Evolutionary conservation across 2,888 invertebrate genomes (phyloP).

Genomic region (Salticus scenicus): DNA sequence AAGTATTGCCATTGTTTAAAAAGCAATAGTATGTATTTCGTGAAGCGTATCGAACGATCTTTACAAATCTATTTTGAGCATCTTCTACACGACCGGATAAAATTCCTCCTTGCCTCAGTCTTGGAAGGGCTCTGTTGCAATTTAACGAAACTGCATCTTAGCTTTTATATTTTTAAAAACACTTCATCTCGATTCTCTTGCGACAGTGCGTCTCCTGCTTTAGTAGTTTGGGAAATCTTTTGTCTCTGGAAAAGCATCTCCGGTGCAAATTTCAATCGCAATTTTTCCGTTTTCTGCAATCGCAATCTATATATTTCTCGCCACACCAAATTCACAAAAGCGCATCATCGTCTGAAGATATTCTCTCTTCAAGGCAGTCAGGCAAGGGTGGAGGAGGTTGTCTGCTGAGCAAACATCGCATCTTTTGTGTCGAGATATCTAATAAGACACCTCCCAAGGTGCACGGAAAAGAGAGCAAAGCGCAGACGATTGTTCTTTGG

Average conservation of each 20-base stretch:
- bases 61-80: no score
- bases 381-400: neutral
- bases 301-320: neutral
- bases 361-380: neutral
- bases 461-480: neutral
- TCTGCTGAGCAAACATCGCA: neutral
- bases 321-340: neutral
- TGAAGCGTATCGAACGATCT: no score
- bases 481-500: neutral
- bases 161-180: no score
- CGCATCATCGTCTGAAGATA: neutral
- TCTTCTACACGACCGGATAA: no score
- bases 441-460: constrained; percentile 4
- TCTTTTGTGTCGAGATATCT: neutral
- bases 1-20: no score
- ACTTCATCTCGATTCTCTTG: no score
- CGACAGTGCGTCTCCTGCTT: no score
- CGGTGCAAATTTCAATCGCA: neutral
- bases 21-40: no score
- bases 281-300: neutral
- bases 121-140: no score
- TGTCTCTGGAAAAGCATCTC: neutral
- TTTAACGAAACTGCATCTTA: no score
- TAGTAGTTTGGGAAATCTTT: no score
- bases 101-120: no score